These are phyloP conservation scores for Sisor rabdophorus DNA, from an alignment of 2,113 vertebrate species.

Conservation along the genomic window DNA sequence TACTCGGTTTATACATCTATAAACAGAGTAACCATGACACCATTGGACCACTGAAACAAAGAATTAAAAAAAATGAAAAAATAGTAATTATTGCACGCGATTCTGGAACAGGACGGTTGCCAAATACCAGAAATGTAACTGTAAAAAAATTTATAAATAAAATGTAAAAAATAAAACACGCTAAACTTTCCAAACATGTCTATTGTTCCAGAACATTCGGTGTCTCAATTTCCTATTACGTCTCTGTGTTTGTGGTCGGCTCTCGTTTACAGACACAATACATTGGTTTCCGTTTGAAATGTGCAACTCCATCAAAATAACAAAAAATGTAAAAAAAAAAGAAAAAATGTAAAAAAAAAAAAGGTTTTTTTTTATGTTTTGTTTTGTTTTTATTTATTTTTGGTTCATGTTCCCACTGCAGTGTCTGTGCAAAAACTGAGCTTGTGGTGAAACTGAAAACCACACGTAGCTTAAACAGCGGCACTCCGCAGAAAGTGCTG, in stretches of 20 bases:
- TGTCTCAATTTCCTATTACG: slow-evolving; percentile 4
- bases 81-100: too few relatives aligned
- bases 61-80: too few relatives aligned
- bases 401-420: not conserved
- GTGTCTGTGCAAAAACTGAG: not conserved
- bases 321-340: not conserved
- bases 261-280: slow-evolving; percentile 1
- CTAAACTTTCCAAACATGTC: not conserved
- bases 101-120: too few relatives aligned
- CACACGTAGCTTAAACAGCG: not conserved
- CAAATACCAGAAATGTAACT: too few relatives aligned
- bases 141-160: too few relatives aligned
- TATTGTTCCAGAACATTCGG: not conserved
- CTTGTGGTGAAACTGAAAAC: not conserved
- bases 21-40: too few relatives aligned
- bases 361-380: too few relatives aligned
- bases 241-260: slow-evolving; percentile 6
- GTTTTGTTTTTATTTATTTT: not conserved
- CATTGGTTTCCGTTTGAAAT: not conserved
- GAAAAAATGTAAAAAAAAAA: not conserved
- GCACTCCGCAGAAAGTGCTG: too few relatives aligned
- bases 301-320: not conserved
- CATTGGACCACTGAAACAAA: too few relatives aligned
- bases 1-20: too few relatives aligned
- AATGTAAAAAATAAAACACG: not conserved